These are phyloP conservation scores for Procambarus virginalis DNA, from an alignment of 1,140 invertebrate genomes.

Conservation along the genomic window DNA sequence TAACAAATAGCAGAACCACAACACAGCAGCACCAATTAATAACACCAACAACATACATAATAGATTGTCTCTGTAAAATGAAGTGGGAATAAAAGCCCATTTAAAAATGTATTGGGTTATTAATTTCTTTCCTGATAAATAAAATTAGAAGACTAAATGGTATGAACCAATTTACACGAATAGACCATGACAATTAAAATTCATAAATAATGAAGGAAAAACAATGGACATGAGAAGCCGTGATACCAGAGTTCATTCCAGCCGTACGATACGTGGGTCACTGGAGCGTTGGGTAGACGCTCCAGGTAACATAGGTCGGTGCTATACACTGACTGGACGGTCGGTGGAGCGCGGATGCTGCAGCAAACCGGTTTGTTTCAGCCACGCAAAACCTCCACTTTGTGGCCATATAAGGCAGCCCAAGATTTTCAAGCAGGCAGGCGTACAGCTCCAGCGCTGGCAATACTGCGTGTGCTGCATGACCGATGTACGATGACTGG, in stretches of 20 bases:
- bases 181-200: too few species aligned
- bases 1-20: too few species aligned
- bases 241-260: background rate
- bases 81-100: too few species aligned
- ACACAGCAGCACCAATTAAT: too few species aligned
- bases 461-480: background rate
- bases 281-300: background rate
- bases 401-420: conserved; percentile 34
- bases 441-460: background rate
- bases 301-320: background rate
- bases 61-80: too few species aligned
- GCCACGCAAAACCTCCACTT: conserved; percentile 34
- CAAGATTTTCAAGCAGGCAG: background rate
- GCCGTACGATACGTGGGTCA: background rate
- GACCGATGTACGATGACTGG: background rate
- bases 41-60: too few species aligned
- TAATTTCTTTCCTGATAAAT: too few species aligned
- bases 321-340: background rate
- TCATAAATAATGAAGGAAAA: too few species aligned
- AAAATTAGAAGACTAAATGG: too few species aligned
- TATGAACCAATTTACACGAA: too few species aligned
- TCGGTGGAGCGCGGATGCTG: background rate
- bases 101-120: too few species aligned
- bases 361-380: conserved; percentile 8
- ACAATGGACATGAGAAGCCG: too few species aligned